Evolutionary conservation across 1,140 invertebrate species (phyloP), one percentile per base, ranked within the genome.

Genomic region (Yoshiicerus persimilis): DNA sequence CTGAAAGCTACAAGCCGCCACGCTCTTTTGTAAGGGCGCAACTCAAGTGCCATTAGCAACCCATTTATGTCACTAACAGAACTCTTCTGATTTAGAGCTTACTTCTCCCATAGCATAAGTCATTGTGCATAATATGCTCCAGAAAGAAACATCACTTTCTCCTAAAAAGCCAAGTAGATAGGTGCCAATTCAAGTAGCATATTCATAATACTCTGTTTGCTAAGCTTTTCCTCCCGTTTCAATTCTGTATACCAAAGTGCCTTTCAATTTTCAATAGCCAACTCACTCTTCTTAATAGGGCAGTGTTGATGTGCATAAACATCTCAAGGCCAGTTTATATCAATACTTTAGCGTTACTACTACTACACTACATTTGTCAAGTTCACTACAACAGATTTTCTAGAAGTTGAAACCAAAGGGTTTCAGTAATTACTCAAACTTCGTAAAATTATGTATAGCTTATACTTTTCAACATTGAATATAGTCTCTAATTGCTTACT

Each of bases 31-130:
- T 85, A 70, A 89, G 77, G 47, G 56, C 27, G 64, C 66, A 32
- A 84, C 66, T 86, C 66, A 88, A 89, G 89, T 88, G 84, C 87
- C 89, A 89, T 89, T 89, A 89, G 87, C 89, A 23, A 84, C 83
- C 84, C 84, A 89, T 89, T 89, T 89, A 86, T 86, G 89, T 89
- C 89, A 89, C 66, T 80, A 38, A 30, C 89, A 89, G 87, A 85
- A 23, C 56, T n/a, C 80, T 83, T 75, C 75, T 87, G 87, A 87
- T 83, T 87, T 75, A 83, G 20, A 41, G 34, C 62, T 36, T 80
- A 16, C 47, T 56, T n/a, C n/a, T 56, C 47, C n/a, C 20, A 4
- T n/a, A 56, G 3, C 47, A n/a, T 16, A 4, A 47, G 16, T 20
- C 47, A 56, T n/a, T 56, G 16, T 5, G 16, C n/a, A 56, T 56